These are phyloP conservation scores for Helogale parvula DNA, from an alignment of 2,113 vertebrate species.

Conservation along the genomic window DNA sequence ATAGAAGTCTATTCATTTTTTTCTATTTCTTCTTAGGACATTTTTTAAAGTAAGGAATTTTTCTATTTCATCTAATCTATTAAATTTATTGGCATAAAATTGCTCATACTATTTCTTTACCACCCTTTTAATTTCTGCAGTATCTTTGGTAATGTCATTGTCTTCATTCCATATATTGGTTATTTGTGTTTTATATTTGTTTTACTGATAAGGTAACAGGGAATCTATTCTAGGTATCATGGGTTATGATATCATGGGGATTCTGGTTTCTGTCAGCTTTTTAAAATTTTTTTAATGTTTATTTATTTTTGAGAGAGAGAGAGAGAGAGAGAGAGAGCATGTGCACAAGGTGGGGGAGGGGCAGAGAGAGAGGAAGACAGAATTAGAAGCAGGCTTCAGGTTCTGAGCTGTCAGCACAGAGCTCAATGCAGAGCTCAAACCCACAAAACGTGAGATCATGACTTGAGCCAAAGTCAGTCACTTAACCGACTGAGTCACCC, in stretches of 20 bases:
- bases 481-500: too few species aligned
- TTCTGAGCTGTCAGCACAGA: too few species aligned
- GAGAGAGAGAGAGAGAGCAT: too few species aligned
- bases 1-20: background rate
- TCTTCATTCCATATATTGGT: background rate
- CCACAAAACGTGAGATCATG: too few species aligned
- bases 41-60: background rate
- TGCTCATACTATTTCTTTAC: background rate
- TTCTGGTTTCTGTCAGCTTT: background rate
- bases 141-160: background rate
- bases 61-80: background rate
- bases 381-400: too few species aligned
- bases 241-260: background rate
- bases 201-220: background rate
- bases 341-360: too few species aligned
- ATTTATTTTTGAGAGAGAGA: too few species aligned
- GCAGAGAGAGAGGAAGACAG: too few species aligned
- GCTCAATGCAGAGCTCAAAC: too few species aligned
- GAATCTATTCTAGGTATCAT: background rate
- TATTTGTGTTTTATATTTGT: background rate
- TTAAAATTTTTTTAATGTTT: too few species aligned
- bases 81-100: background rate
- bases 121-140: background rate
- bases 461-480: too few species aligned
- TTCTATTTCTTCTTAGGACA: background rate